These are phyloP conservation scores for Pangasius krempfi DNA, from an alignment of 2,797 vertebrate genomes.

Conservation along the genomic window DNA sequence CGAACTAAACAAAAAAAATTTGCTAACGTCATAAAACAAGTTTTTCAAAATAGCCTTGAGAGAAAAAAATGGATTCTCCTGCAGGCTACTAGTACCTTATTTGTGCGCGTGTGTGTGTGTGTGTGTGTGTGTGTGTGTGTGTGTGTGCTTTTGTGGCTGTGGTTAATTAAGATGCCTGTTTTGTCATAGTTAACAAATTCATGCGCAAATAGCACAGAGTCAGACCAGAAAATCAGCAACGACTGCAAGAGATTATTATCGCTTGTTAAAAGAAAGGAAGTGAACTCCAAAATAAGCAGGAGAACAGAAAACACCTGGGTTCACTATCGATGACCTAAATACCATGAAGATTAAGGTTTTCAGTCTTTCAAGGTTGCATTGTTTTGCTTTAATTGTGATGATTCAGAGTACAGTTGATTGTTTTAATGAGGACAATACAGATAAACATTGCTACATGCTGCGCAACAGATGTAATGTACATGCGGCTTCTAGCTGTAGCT, in stretches of 20 bases:
- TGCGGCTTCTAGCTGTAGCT: too few relatives aligned
- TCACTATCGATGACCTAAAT: not conserved
- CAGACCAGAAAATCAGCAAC: not conserved
- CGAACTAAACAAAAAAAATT: not conserved
- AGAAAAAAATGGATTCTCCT: not conserved
- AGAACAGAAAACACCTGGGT: not conserved
- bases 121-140: not conserved
- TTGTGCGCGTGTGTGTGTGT: not conserved
- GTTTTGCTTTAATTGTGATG: not conserved
- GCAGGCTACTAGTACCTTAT: not conserved
- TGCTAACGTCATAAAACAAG: not conserved
- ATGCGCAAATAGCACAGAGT: not conserved
- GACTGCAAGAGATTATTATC: conserved; percentile 6
- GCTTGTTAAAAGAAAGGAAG: not conserved
- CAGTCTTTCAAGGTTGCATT: not conserved
- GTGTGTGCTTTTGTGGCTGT: not conserved
- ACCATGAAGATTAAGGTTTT: not conserved
- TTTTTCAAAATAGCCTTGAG: not conserved
- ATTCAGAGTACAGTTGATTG: not conserved
- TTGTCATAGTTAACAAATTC: conserved; percentile 10
- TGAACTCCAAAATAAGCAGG: conserved; percentile 3
- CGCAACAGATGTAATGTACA: not conserved
- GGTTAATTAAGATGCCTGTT: conserved; percentile 2
- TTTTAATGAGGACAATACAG: not conserved
- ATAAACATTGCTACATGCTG: not conserved